These are phyloP conservation scores for Aspidapion aeneum DNA, from an alignment of 2,888 invertebrate species.

Conservation along the genomic window DNA sequence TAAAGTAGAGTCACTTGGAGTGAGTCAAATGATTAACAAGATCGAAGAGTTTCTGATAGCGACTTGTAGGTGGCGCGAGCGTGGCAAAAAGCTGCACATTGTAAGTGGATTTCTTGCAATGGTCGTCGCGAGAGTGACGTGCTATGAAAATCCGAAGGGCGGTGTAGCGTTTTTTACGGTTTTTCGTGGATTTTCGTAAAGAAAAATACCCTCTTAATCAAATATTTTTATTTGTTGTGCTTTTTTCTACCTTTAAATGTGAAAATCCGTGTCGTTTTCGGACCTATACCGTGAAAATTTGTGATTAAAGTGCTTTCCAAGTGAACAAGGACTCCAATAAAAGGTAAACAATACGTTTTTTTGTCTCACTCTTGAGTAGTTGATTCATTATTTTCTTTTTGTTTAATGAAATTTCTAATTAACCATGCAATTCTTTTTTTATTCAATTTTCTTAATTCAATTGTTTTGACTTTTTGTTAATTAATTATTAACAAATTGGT, in stretches of 20 bases:
- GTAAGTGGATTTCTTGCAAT: background rate
- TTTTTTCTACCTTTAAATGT: too few relatives aligned
- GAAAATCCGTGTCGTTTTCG: too few relatives aligned
- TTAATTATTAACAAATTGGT: too few relatives aligned
- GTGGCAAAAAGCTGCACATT: background rate
- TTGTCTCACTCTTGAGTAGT: constrained; percentile 36
- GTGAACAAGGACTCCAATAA: constrained; percentile 33
- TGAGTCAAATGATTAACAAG: too few relatives aligned
- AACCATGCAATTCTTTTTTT: background rate
- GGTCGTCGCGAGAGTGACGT: background rate
- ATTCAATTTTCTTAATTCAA: too few relatives aligned
- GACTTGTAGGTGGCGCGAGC: background rate
- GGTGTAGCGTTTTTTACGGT: constrained; percentile 4
- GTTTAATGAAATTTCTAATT: background rate
- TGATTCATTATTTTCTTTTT: constrained; percentile 17
- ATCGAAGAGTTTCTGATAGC: too few relatives aligned
- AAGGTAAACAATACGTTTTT: constrained; percentile 47
- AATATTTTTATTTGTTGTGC: too few relatives aligned
- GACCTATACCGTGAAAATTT: too few relatives aligned
- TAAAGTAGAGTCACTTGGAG: too few relatives aligned
- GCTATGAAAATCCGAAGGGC: background rate
- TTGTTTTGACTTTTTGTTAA: too few relatives aligned
- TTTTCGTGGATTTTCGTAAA: background rate
- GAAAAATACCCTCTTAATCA: too few relatives aligned
- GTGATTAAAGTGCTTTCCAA: too few relatives aligned